Percentiles rank a stretch among this genome's conserved stretches.
Conservation (phyloP, 2,888 invertebrate genomes). For the Fabriciana adippe region DNA sequence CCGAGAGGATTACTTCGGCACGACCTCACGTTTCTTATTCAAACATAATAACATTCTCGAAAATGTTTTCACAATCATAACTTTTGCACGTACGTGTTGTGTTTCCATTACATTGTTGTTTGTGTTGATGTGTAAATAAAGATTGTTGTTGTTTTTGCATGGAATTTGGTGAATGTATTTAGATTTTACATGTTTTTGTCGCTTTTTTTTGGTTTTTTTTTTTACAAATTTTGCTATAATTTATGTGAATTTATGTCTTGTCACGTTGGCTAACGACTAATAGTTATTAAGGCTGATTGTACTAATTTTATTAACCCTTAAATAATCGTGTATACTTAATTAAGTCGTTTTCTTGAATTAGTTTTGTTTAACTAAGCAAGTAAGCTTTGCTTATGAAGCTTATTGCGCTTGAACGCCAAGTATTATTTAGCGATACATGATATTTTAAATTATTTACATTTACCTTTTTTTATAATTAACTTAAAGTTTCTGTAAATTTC, state of each 20-base stretch:
- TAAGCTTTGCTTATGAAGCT: constrained; percentile 12
- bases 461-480: not conserved
- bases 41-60: constrained; percentile 11
- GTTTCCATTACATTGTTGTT: constrained; percentile 12
- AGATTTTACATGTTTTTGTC: not conserved
- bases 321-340: not conserved
- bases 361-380: not conserved
- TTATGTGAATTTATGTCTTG: not conserved
- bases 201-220: not conserved
- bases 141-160: constrained; percentile 4
- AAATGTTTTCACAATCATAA: constrained; percentile 12
- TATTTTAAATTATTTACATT: not conserved
- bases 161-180: constrained; percentile 6
- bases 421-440: not conserved
- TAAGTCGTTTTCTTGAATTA: not conserved
- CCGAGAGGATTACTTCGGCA: not conserved
- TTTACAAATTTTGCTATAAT: not conserved
- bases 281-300: no score
- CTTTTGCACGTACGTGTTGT: constrained; percentile 5
- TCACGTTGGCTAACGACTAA: no score
- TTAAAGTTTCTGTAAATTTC: no score
- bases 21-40: not conserved
- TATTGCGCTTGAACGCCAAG: constrained; percentile 22
- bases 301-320: no score
- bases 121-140: not conserved